Percentiles rank a stretch among this genome's conserved stretches.
phyloP scores from a whole-genome alignment of 2,888 invertebrate genomes.

The Neocrepidodera transversa region DNA sequence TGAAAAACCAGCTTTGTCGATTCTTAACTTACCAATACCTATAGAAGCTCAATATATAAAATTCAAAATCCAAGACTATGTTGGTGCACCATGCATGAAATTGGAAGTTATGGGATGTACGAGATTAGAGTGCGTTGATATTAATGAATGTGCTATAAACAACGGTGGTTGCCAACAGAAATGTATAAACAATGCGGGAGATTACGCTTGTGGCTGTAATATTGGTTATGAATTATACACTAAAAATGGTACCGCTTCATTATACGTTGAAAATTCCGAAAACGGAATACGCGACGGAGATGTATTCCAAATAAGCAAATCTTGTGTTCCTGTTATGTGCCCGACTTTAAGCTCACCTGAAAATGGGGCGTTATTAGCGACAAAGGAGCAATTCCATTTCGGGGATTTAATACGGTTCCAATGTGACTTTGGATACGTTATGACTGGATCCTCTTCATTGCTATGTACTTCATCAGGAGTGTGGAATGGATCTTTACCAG shows the following conservation, averaged over 20 bases:
- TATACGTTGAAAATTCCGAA: constrained; percentile 79
- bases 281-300: constrained; percentile 89
- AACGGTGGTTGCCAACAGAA: constrained; percentile 95
- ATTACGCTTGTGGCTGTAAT: constrained; percentile 87
- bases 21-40: constrained; percentile 87
- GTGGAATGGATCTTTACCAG: constrained; percentile 94
- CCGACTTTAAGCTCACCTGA: constrained; percentile 78
- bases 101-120: constrained; percentile 94
- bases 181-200: constrained; percentile 89
- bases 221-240: constrained; percentile 90
- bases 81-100: constrained; percentile 87
- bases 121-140: constrained; percentile 84
- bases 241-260: constrained; percentile 89
- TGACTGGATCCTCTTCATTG: constrained; percentile 86
- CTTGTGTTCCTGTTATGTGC: constrained; percentile 94
- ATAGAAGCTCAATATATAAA: constrained; percentile 89
- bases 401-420: constrained; percentile 90
- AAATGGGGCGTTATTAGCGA: constrained; percentile 84
- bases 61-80: constrained; percentile 87
- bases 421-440: constrained; percentile 93
- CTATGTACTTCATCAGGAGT: constrained; percentile 88
- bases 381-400: constrained; percentile 83
- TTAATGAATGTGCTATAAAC: constrained; percentile 84
- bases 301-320: constrained; percentile 86
- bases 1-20: constrained; percentile 87